Conservation (phyloP, 2,888 invertebrate genomes). For the Arenicola marina region DNA sequence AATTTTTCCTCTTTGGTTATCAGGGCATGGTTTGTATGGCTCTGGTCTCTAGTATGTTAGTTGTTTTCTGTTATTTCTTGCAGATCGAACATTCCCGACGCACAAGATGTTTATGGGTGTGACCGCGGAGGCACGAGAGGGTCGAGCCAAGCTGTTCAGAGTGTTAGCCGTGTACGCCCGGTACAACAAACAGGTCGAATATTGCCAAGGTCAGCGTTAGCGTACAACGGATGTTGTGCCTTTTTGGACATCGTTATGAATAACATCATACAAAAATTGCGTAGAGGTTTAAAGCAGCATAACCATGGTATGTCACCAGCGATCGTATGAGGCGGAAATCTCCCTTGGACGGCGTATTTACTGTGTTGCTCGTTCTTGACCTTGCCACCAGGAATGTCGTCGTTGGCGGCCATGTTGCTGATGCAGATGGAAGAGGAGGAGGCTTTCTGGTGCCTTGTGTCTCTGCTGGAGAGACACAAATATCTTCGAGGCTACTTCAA, state of each 20-base stretch:
- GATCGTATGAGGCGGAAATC: too few species aligned
- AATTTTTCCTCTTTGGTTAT: too few species aligned
- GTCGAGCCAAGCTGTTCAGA: constrained; percentile 28
- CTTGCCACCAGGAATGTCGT: constrained; percentile 30
- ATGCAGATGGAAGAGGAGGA: constrained; percentile 30
- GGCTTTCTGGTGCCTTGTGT: constrained; percentile 35
- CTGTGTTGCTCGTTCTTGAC: too few species aligned
- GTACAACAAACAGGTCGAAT: constrained; percentile 28
- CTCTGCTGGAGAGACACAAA: constrained; percentile 30
- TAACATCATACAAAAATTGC: not conserved
- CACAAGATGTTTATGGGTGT: constrained; percentile 24
- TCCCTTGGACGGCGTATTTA: too few species aligned
- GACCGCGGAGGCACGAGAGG: constrained; percentile 23
- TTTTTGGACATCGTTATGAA: not conserved
- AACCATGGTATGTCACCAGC: too few species aligned
- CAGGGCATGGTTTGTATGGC: too few species aligned
- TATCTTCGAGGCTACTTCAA: constrained; percentile 31
- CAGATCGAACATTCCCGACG: constrained; percentile 31
- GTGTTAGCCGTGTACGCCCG: constrained; percentile 30
- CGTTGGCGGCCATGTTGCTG: constrained; percentile 28
- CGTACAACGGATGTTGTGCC: too few species aligned
- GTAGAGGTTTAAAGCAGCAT: not conserved
- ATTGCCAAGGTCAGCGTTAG: constrained; percentile 28
- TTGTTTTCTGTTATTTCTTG: constrained; percentile 2
- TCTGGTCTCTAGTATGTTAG: too few species aligned